Base-by-base conservation (phyloP, 2,888 invertebrate species). In the Ochropleura plecta region DNA sequence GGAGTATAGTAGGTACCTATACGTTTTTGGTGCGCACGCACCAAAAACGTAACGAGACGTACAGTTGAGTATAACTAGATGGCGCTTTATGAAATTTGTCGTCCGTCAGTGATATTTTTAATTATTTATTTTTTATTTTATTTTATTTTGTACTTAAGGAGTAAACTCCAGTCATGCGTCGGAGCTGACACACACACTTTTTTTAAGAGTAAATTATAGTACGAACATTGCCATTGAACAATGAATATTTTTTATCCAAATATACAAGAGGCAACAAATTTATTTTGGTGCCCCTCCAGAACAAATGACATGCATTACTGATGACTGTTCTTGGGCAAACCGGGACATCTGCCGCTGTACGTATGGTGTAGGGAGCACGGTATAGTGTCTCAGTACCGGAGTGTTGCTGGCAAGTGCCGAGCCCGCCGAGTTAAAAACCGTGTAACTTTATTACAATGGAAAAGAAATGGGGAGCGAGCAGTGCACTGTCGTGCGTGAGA, bases 361-460 rank as follows among this genome's bases (percentile, higher is more conserved):
- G 48, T 62, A 72, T 57, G 44, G 40, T 53, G 64, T 64, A 63
- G 76, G 66, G 73, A 63, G 73, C 65, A 53, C 48, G 18, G 75
- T 40, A 20, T 48, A 64, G 55, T 70, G 46, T 57, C 80, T 73
- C 67, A 60, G 82, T 57, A 53, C 66, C 44, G 12, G 55, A n/a
- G 59, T 57, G 77, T 67, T 77, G 68, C 74, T 51, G 79, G 85
- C 86, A 84, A 86, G 86, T 79, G 79, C 70, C 86, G 70, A 62
- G 81, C 81, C 85, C 83, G 80, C 76, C 72, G 60, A 85, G 84
- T 85, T 95, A 95, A 95, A 95, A 95, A 95, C 92, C 95, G 93
- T 96, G 95, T 95, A 94, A 95, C 92, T 95, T 93, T 95, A 94
- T 95, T 94, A 95, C 95, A 94, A 94, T 93, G 86, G 89, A 88